A percentile compares a stretch with the other conserved stretches of the same genome.
phyloP scores from a whole-genome alignment of 2,113 vertebrate genomes.

The Lepidothrix coronata region DNA sequence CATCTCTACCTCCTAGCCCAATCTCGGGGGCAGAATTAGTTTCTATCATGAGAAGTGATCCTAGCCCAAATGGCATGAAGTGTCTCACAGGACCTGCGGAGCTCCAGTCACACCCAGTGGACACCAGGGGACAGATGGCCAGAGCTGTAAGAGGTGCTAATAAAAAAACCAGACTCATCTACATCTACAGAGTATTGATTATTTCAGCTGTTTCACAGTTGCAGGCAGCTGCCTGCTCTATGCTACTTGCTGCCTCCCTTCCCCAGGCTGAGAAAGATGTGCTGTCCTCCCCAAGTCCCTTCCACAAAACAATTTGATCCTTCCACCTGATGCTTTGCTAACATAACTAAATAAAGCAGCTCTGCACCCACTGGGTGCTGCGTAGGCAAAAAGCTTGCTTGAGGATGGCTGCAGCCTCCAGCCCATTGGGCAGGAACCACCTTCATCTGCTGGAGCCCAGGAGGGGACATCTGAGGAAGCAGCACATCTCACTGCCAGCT shows the following conservation, averaged over 20 bases:
- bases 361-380: neutral
- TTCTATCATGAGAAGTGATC: neutral
- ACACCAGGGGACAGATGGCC: neutral
- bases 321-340: neutral
- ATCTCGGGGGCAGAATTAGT: neutral
- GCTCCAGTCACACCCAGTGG: neutral
- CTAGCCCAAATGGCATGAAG: rapidly evolving
- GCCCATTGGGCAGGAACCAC: neutral
- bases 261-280: rapidly evolving
- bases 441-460: rapidly evolving
- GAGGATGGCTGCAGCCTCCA: neutral
- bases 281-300: neutral
- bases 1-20: neutral
- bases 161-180: neutral
- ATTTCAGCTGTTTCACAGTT: rapidly evolving
- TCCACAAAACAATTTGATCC: neutral
- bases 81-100: rapidly evolving
- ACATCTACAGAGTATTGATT: neutral
- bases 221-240: neutral
- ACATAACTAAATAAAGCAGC: neutral
- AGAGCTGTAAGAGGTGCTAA: neutral
- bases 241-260: neutral
- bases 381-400: neutral
- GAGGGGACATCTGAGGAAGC: neutral
- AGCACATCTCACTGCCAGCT: neutral